Evolutionary conservation across 1,140 invertebrate species (phyloP), one percentile per base, ranked within the genome.

Genomic region (Apis dorsata): DNA sequence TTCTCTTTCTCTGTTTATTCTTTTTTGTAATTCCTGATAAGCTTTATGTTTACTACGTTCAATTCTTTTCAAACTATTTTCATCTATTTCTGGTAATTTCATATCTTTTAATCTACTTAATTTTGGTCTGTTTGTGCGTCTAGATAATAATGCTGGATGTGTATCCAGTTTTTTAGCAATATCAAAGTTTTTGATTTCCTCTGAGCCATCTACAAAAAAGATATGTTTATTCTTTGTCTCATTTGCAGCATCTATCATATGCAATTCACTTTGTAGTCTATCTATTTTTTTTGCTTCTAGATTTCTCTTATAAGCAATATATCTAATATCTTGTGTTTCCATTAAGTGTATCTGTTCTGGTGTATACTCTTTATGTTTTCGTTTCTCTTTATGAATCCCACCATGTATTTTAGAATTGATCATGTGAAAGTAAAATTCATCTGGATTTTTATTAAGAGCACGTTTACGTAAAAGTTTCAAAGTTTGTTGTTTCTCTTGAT

Each of bases 351-450:
- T 93, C 92, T 99, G 98, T 59, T 98, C 97, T 0, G 95, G 92
- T 0, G 97, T 98, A 83, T 97, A 95, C 86, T 97, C 95, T 75
- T 97, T 95, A 85, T 95, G 92, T 92, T 96, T 95, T 68, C 95
- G 92, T 53, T 95, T 94, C 88, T 98, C 97, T 85, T 94, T 93
- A 89, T 98, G 97, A 69, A 95, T 92, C 59, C 96, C 96, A 92
- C 96, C 94, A 89, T 96, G 94, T 4, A 98, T 94, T 94, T 97
- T 96, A 2, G 98, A 98, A 92, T 98, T 98, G 60, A 99, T 96
- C 99, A 99, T 99, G 90, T 99, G 99, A 94, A 98, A 98, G 92
- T 99, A 98, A 94, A 99, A 99, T 94, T 99, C 99, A 96, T 99
- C 98, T 3, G 98, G 98, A 96, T 99, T 99, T 92, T 96, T 97